Conservation (phyloP, 2,113 vertebrate species). For the Eulemur rufifrons region DNA sequence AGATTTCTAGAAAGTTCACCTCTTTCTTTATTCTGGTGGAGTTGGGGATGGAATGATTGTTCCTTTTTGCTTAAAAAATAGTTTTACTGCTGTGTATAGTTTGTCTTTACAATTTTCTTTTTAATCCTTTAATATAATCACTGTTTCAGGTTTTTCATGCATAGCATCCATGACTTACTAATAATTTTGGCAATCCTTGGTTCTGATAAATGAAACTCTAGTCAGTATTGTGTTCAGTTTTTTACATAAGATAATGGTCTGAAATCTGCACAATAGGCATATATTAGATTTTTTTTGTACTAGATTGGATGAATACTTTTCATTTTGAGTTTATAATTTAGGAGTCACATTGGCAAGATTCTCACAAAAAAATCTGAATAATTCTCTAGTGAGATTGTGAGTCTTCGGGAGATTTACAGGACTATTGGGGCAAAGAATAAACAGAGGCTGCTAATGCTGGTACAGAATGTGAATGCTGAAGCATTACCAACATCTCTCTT, state of each 20-base stretch:
- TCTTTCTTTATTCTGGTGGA: not conserved
- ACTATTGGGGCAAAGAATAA: not conserved
- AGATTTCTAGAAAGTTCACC: not conserved
- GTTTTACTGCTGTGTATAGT: not conserved
- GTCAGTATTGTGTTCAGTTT: not conserved
- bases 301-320: not conserved
- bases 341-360: not conserved
- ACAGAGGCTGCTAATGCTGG: not conserved
- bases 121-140: not conserved
- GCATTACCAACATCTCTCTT: not conserved
- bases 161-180: not conserved
- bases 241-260: not conserved
- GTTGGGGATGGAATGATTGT: not conserved
- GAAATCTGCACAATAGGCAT: not conserved
- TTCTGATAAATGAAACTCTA: constrained; percentile 29
- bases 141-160: not conserved
- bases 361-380: not conserved
- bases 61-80: not conserved
- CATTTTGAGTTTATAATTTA: constrained; percentile 4
- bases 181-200: not conserved
- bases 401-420: not conserved
- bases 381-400: not conserved
- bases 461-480: not conserved
- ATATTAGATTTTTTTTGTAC: not conserved
- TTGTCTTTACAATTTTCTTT: not conserved